These are phyloP conservation scores for Torymus auratus DNA, from an alignment of 2,888 invertebrate genomes.

Conservation along the genomic window DNA sequence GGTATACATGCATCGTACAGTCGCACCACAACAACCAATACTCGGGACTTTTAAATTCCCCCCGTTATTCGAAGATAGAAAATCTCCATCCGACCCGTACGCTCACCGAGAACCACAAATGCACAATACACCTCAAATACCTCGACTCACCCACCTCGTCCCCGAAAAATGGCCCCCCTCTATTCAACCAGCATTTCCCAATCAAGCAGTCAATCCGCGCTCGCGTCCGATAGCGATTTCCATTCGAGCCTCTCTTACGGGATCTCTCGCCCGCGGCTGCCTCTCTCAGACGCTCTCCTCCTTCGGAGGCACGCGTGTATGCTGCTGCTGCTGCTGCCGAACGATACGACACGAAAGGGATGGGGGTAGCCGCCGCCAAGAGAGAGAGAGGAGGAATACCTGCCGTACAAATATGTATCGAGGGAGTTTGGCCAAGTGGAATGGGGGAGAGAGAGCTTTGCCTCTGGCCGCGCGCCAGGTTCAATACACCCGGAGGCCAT, in stretches of 20 bases:
- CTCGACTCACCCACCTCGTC: neutral
- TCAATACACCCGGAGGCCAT: slow-evolving; percentile 60
- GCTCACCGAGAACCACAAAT: too few species aligned
- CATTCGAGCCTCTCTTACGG: neutral
- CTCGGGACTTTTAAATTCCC: too few species aligned
- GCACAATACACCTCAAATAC: too few species aligned
- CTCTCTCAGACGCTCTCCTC: too few species aligned
- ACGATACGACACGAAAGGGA: neutral
- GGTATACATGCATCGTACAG: too few species aligned
- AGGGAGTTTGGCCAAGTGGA: slow-evolving; percentile 51
- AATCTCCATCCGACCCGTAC: too few species aligned
- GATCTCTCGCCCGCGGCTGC: too few species aligned
- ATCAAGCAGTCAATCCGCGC: neutral
- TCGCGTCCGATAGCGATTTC: neutral
- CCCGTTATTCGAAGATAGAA: too few species aligned
- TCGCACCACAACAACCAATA: too few species aligned
- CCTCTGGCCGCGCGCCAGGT: slow-evolving; percentile 61
- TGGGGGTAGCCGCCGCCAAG: neutral
- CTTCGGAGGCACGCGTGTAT: too few species aligned
- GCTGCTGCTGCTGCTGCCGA: neutral
- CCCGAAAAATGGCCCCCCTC: neutral
- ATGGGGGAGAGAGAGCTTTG: slow-evolving; percentile 25
- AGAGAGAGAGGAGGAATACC: neutral
- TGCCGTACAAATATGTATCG: slow-evolving; percentile 63
- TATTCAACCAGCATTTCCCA: neutral